phyloP scores from a whole-genome alignment of 2,113 vertebrate genomes.

The Podarcis cretensis region DNA sequence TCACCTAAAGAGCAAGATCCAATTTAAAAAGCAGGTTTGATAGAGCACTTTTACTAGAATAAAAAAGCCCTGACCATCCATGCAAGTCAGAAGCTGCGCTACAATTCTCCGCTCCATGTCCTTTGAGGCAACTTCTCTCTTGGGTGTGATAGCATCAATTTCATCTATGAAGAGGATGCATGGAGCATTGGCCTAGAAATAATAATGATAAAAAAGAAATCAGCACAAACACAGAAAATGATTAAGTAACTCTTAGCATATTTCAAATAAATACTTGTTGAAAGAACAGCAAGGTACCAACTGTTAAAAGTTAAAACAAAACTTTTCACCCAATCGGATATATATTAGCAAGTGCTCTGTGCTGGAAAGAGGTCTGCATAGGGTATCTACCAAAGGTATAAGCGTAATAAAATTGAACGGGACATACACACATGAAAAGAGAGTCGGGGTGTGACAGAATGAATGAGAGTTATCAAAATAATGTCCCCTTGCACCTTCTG shows the following conservation, averaged over 20 bases:
- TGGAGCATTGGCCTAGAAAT: slow-evolving; percentile 81
- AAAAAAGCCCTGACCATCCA: slow-evolving; percentile 86
- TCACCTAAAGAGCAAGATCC: not conserved
- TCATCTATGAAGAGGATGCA: slow-evolving; percentile 98
- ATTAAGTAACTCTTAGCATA: not conserved
- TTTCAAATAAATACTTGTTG: not conserved
- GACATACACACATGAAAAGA: not conserved
- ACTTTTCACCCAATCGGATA: no score
- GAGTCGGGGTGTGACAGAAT: not conserved
- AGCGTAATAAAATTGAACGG: not conserved
- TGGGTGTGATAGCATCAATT: slow-evolving; percentile 95
- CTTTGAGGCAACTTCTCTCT: slow-evolving; percentile 95
- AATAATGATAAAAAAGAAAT: slow-evolving; percentile 18
- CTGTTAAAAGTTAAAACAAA: not conserved
- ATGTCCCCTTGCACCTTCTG: not conserved
- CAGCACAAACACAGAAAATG: slow-evolving; percentile 10
- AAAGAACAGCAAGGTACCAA: not conserved
- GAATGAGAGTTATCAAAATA: not conserved
- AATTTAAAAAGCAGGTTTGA: not conserved
- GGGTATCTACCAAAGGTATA: no score
- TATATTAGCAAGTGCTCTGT: not conserved
- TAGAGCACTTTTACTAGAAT: not conserved
- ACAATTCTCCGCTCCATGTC: slow-evolving; percentile 99
- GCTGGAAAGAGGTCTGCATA: not conserved
- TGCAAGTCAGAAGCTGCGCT: slow-evolving; percentile 94